Base-by-base conservation (phyloP, 2,888 invertebrate genomes). In the Synergus umbraculus region DNA sequence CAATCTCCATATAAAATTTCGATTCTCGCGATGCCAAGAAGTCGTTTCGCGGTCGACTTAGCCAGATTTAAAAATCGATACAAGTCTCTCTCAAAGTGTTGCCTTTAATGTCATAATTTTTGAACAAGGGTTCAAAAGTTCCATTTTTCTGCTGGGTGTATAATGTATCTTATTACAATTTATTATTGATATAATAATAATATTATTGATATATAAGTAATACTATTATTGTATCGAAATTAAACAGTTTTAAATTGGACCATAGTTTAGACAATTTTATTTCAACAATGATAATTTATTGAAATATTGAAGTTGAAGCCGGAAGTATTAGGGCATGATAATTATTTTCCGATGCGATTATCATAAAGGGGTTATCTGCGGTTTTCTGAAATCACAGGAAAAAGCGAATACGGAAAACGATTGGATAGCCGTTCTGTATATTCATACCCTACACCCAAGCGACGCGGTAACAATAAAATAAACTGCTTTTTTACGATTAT, bases 401-500 rank as follows among this genome's bases (percentile, higher is more conserved):
- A 73, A 73, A 29, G 54, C 37, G 49, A 37, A 15, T 37, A 37
- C 37, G 41, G 54, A 73, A 73, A 54, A 73, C 49, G 15, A 73
- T 73, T 54, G 73, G n/a, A 37, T 37, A 73, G 54, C 22, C 49
- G 37, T 73, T 77, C 78, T 78, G 67, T 79, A 83, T 29, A 29
- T 81, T 79, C 81, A 81, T 82, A 73, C 81, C 66, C 44, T 18
- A 22, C 54, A 43, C 44, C 58, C 58, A 67, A 64, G 15, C 58
- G 63, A 54, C 78, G 73, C 54, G 73, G 12, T 81, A 83, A 87
- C 88, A 87, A 88, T 89, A 89, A 88, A 89, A 89, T 87, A 86
- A 88, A 88, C 86, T 86, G 85, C 83, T 84, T 87, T 89, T 90
- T 90, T 90, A 91, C 89, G 91, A 90, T 90, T 91, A 90, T 90